Base-by-base conservation (phyloP, 2,113 vertebrate species). In the Grus americana region DNA sequence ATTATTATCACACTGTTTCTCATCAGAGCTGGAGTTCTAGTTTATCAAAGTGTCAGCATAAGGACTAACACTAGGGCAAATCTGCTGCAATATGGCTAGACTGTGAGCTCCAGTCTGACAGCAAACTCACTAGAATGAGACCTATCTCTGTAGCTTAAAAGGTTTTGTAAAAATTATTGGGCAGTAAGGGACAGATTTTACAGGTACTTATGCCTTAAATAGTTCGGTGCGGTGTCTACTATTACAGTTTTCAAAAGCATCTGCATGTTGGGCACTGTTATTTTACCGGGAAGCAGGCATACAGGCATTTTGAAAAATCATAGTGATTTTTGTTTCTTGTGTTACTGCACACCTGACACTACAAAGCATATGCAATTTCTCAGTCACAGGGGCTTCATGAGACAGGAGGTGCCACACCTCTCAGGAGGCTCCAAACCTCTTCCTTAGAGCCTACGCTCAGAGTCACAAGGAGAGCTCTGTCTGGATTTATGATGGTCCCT, bases 11-110 rank as follows among this genome's bases (percentile, higher is more conserved):
- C 12, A 27, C 83, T 79, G 14, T 95, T 97, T 98, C 97, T 97
- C 87, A 29, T 54, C 91, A 79, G 91, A 78, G 82, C 55, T 88
- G 76, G 82, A 97, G 66, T 93, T 96, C 79, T 92, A 95, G 87
- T 97, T 97, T 97, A 96, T 97, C 96, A 92, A 95, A 97, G 94
- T 97, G 97, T 96, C 97, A 97, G 81, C 55, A 65, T 86, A 93
- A 96, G 93, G 91, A 96, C 91, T 94, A 96, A 76, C 81, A 93
- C 67, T 63, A 71, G 92, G 84, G 88, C 86, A 96, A 94, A 97
- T 96, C 92, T 95, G 80, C 95, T 94, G 83, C 90, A 94, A 19
- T 76, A 71, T 86, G 66, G 71, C 66, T 88, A 91, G 68, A 72
- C 36, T 83, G 23, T 66, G 86, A 95, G 95, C 91, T 89, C 87